Base-by-base conservation (phyloP, 2,113 vertebrate genomes). In the Agelaius tricolor region DNA sequence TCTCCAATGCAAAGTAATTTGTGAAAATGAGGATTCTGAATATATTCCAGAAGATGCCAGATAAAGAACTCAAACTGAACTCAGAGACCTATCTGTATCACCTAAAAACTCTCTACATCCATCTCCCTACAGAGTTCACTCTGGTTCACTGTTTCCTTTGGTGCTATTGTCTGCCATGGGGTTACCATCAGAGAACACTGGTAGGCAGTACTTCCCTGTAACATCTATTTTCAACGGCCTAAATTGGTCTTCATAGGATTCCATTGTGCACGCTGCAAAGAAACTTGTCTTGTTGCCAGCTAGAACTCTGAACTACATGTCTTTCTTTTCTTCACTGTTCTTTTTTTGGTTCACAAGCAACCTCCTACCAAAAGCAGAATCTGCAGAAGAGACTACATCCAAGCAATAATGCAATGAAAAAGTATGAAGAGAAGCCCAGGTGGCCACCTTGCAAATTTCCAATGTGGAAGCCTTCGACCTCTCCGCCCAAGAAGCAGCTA, bases 381-480 rank as follows among this genome's bases (percentile, higher is more conserved):
- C 97, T 90, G 98, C 97, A 97, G 98, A 98, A 98, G 98, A 98
- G 98, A 98, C 97, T 98, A 98, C 97, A 98, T 98, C 98, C 98
- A 98, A 98, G 98, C 91, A 93, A 98, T 98, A 98, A 98, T 97
- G 97, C 97, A 97, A 98, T 98, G 97, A 98, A 98, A 98, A 98
- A 98, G 97, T 98, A 97, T 96, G 98, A 98, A 98, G 98, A 98
- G 97, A 98, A 98, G 96, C 98, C 98, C 98, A 98, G 98, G 98
- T 98, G 98, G 98, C 97, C 98, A 98, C 98, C 98, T 98, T 98
- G 98, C 98, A 98, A 98, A 98, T 98, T 98, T 98, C 98, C 98
- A 97, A 98, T 98, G 98, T 98, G 97, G 98, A 98, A 98, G 98
- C 98, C 98, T 98, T 98, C 98, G 98, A 98, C 98, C 98, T 98